phyloP scores from a whole-genome alignment of 2,113 vertebrate genomes.

The Amphiprion ocellaris region DNA sequence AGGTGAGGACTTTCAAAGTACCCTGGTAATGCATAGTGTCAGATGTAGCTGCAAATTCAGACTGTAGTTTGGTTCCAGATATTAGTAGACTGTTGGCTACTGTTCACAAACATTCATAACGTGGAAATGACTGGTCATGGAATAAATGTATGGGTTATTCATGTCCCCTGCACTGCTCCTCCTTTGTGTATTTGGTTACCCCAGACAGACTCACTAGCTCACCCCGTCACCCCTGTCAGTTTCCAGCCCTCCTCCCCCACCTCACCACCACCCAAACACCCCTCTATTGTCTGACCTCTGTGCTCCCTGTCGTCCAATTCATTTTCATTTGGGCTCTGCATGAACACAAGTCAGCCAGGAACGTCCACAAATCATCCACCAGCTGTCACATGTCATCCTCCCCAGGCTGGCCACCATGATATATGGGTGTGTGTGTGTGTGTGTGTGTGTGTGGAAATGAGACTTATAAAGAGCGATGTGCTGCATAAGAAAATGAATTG shows the following conservation, averaged over 20 bases:
- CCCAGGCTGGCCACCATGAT: not conserved
- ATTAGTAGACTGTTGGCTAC: not conserved
- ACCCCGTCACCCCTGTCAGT: not conserved
- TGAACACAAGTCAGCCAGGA: not conserved
- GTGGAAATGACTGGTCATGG: too few species aligned
- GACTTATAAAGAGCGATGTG: conserved; percentile 30
- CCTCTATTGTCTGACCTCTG: conserved; percentile 24
- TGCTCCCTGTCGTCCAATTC: conserved; percentile 58
- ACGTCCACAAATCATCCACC: conserved; percentile 47
- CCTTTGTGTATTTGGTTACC: not conserved
- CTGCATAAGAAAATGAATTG: conserved; percentile 25
- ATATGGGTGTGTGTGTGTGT: conserved; percentile 9
- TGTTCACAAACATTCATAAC: not conserved
- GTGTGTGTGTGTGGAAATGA: not conserved
- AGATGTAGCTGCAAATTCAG: too few species aligned
- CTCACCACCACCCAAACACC: not conserved
- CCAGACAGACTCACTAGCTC: not conserved
- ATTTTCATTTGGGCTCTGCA: conserved; percentile 69
- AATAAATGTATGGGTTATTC: too few species aligned
- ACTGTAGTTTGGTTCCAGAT: too few species aligned
- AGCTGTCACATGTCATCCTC: conserved; percentile 55
- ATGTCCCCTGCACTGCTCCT: not conserved
- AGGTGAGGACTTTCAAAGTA: too few species aligned
- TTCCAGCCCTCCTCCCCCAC: not conserved
- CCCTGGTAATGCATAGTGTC: too few species aligned